A percentile compares a stretch with the other conserved stretches of the same genome.
Evolutionary conservation across 2,888 invertebrate genomes (phyloP).

Genomic region (Dynastes hyllus): DNA sequence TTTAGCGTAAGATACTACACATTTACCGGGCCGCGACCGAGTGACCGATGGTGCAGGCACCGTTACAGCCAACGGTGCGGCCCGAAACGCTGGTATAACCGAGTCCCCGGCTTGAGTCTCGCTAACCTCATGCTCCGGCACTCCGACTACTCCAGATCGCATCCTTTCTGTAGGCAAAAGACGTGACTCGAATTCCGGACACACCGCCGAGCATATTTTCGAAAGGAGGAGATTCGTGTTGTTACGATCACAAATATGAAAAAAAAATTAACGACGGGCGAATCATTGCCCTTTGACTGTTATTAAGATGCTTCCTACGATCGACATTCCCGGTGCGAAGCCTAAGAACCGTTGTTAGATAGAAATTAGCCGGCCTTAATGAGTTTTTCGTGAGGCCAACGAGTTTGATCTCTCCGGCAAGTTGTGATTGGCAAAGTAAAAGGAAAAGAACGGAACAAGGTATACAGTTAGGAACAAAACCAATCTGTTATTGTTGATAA

Average conservation of each 20-base stretch:
- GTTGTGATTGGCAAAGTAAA: no score
- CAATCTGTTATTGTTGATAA: no score
- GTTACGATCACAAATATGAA: neutral
- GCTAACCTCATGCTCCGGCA: slow-evolving; percentile 40
- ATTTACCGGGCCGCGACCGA: slow-evolving; percentile 46
- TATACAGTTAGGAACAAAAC: no score
- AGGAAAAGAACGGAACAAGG: no score
- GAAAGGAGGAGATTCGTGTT: neutral
- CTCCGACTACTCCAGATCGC: slow-evolving; percentile 24
- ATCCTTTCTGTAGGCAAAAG: slow-evolving; percentile 34
- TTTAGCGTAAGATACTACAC: neutral
- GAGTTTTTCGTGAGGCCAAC: slow-evolving; percentile 8
- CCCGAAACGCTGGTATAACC: neutral
- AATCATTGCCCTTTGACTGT: slow-evolving; percentile 18
- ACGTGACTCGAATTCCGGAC: slow-evolving; percentile 39
- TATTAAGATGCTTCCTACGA: slow-evolving; percentile 6
- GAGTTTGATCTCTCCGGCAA: neutral
- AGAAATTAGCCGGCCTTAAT: slow-evolving; percentile 1
- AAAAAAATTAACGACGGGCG: neutral
- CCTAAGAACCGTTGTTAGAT: neutral
- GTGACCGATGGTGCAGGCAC: slow-evolving; percentile 43
- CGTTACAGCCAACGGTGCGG: slow-evolving; percentile 39
- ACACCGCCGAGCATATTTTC: slow-evolving; percentile 1
- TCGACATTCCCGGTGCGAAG: neutral
- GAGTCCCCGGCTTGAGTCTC: slow-evolving; percentile 6